These are phyloP conservation scores for Sphaerophoria rueppellii DNA, from an alignment of 2,888 invertebrate genomes.

Conservation along the genomic window DNA sequence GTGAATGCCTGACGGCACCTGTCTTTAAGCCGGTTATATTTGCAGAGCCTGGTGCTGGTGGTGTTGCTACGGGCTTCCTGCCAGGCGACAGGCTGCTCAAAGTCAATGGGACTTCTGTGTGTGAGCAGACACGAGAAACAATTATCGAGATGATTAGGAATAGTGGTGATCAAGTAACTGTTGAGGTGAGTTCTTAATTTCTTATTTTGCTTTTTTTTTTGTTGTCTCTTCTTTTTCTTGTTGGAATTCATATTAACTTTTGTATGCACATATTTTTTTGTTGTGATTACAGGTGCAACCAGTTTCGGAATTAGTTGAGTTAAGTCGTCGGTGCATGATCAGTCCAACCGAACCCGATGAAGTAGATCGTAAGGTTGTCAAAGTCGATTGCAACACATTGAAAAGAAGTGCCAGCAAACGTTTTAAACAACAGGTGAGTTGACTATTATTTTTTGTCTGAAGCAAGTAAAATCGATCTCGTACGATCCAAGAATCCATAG, in stretches of 20 bases:
- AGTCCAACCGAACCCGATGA: constrained; percentile 76
- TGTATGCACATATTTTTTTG: constrained; percentile 3
- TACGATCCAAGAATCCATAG: neutral
- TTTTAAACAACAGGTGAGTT: constrained; percentile 85
- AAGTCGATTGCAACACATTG: constrained; percentile 87
- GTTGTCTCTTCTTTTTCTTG: neutral
- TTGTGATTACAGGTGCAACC: constrained; percentile 90
- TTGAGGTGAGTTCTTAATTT: constrained; percentile 87
- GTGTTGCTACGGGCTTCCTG: constrained; percentile 90
- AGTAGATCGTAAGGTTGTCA: constrained; percentile 77
- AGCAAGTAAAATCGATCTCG: neutral
- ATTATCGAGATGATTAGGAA: constrained; percentile 96
- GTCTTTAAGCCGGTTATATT: constrained; percentile 88
- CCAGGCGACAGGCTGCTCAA: constrained; percentile 97
- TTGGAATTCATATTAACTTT: neutral
- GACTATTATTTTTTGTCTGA: neutral
- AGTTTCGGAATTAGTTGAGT: constrained; percentile 94
- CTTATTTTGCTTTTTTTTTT: constrained; percentile 3
- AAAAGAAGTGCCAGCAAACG: constrained; percentile 91
- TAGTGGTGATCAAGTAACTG: constrained; percentile 90
- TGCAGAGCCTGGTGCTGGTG: constrained; percentile 93
- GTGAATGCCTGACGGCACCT: constrained; percentile 80
- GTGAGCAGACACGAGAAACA: constrained; percentile 93
- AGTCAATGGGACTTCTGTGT: constrained; percentile 93
- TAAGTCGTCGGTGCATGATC: constrained; percentile 88